Conservation (phyloP, 2,888 invertebrate species). For the Acleris literana region DNA sequence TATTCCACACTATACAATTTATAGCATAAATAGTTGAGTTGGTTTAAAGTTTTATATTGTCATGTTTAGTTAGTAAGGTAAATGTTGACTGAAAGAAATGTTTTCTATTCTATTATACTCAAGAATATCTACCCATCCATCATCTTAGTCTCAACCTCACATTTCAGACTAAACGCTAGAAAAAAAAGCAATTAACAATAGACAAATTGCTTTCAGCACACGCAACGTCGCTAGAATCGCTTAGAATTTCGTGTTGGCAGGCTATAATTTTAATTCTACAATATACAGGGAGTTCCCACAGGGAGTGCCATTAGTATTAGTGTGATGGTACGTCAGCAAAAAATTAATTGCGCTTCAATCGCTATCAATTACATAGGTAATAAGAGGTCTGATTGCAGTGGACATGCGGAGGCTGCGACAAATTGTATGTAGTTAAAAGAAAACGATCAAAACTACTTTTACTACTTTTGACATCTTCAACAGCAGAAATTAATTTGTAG, state of each 20-base stretch:
- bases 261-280: constrained; percentile 22
- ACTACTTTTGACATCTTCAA: no score
- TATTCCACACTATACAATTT: no score
- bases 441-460: neutral
- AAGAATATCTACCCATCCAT: neutral
- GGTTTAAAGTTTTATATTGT: no score
- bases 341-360: constrained; percentile 22
- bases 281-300: constrained; percentile 22
- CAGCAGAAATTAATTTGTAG: no score
- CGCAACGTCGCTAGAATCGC: constrained; percentile 7
- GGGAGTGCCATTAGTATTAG: constrained; percentile 15
- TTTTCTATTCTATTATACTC: neutral
- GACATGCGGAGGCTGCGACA: neutral
- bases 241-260: constrained; percentile 17
- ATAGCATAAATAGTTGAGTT: no score
- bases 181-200: constrained; percentile 20
- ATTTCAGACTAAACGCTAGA: constrained; percentile 5
- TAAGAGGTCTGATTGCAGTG: constrained; percentile 1
- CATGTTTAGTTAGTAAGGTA: no score
- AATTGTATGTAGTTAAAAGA: neutral
- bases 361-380: constrained; percentile 19
- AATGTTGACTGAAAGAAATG: no score
- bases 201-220: constrained; percentile 27
- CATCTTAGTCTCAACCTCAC: neutral
- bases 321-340: constrained; percentile 14